Conservation (phyloP, 2,113 vertebrate species). For the Otocyon megalotis region DNA sequence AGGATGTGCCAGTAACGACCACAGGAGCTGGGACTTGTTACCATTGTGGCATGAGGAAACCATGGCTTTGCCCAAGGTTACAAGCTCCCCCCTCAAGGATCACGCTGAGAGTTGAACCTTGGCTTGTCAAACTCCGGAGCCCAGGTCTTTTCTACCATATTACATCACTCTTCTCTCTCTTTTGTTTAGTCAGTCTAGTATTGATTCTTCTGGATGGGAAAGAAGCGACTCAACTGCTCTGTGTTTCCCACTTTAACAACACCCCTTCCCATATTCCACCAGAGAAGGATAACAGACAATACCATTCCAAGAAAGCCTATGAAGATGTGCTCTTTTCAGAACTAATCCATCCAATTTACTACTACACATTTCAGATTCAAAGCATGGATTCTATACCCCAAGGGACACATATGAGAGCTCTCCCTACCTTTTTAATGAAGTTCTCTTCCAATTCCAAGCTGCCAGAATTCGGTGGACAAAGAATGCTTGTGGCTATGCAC, state of each 20-base stretch:
- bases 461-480: slow-evolving; percentile 87
- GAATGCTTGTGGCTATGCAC: slow-evolving; percentile 92
- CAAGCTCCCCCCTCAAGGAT: neutral
- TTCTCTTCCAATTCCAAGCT: slow-evolving; percentile 87
- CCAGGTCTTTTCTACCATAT: neutral
- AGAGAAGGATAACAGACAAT: no score
- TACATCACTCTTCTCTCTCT: neutral
- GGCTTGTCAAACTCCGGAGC: neutral
- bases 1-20: neutral
- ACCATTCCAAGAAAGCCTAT: no score
- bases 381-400: neutral
- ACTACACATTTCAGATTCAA: neutral
- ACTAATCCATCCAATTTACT: neutral
- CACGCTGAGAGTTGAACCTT: neutral
- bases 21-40: neutral
- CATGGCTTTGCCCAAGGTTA: neutral
- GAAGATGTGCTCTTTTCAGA: neutral
- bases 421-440: slow-evolving; percentile 90
- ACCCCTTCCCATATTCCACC: neutral
- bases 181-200: no score
- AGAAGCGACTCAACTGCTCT: neutral
- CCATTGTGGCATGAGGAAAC: neutral
- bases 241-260: neutral
- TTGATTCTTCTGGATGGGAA: neutral
- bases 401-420: neutral